A percentile compares a stretch with the other conserved stretches of the same genome.
phyloP scores from a whole-genome alignment of 1,140 invertebrate genomes.

The Neodiprion lecontei region DNA sequence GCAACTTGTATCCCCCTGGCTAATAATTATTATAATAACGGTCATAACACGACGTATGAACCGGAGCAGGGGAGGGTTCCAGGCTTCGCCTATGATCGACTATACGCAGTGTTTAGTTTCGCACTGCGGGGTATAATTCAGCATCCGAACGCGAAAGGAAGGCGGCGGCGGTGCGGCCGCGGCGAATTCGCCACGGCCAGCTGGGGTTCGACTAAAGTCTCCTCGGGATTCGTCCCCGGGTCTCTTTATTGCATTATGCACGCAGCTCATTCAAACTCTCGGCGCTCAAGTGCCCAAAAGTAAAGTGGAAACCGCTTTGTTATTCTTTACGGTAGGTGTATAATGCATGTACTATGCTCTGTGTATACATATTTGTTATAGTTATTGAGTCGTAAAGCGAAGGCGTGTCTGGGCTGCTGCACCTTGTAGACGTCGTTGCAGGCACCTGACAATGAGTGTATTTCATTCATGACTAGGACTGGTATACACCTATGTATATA shows the following conservation, averaged over 20 bases:
- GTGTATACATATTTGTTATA: not conserved
- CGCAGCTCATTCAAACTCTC: conserved; percentile 23
- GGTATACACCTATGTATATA: too few relatives aligned
- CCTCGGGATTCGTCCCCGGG: not conserved
- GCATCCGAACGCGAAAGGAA: conserved; percentile 34
- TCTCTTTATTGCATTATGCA: conserved; percentile 35
- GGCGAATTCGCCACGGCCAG: conserved; percentile 58
- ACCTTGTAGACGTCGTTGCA: too few relatives aligned
- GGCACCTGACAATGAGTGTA: too few relatives aligned
- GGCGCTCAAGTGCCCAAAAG: conserved; percentile 30
- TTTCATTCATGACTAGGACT: too few relatives aligned
- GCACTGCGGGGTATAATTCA: conserved; percentile 21
- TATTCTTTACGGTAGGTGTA: not conserved
- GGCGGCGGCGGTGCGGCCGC: conserved; percentile 36
- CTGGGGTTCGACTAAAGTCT: conserved; percentile 38
- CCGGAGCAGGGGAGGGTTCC: not conserved
- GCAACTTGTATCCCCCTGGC: conserved; percentile 36
- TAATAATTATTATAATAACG: conserved; percentile 32
- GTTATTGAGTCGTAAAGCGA: too few relatives aligned
- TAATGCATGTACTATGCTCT: not conserved
- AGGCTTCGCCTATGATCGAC: conserved; percentile 14
- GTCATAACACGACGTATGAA: conserved; percentile 30
- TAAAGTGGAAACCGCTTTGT: conserved; percentile 21
- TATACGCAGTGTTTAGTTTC: conserved; percentile 1
- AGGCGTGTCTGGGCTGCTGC: too few relatives aligned